Evolutionary conservation across 2,113 vertebrate species (phyloP).

Genomic region (Festucalex cinctus): DNA sequence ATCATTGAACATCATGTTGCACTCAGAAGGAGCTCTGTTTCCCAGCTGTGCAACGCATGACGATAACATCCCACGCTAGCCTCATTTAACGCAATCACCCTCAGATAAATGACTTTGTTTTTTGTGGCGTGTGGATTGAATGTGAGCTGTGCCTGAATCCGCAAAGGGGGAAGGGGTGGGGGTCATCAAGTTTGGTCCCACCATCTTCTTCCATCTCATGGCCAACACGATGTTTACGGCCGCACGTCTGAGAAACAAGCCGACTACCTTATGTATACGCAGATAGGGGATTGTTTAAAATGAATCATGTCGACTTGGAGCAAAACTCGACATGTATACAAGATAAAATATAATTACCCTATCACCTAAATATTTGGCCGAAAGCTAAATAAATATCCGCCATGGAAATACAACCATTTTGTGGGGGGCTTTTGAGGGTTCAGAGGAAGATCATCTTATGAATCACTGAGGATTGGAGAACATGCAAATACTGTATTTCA

Average conservation of each 20-base stretch:
- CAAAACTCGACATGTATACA: conserved; percentile 59
- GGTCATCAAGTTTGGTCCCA: conserved; percentile 17
- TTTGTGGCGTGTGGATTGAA: conserved; percentile 26
- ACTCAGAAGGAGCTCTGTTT: conserved; percentile 16
- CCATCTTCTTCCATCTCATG: conserved; percentile 37
- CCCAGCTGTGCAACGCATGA: conserved; percentile 58
- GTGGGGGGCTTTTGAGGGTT: conserved; percentile 24
- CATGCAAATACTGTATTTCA: neutral
- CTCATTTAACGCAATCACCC: conserved; percentile 31
- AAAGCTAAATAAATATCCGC: conserved; percentile 66
- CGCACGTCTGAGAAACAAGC: conserved; percentile 46
- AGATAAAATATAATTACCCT: conserved; percentile 71
- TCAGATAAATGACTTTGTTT: conserved; percentile 40
- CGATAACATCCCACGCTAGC: conserved; percentile 54
- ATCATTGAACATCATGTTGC: conserved; percentile 7
- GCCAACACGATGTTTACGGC: conserved; percentile 53
- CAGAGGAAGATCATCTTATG: conserved; percentile 17
- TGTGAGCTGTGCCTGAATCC: too few relatives aligned
- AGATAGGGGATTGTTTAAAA: conserved; percentile 62
- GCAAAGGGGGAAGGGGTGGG: neutral
- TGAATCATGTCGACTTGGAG: conserved; percentile 61
- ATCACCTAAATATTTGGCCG: conserved; percentile 69
- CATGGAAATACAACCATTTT: conserved; percentile 56
- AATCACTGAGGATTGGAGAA: neutral
- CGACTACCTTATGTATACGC: conserved; percentile 68